Evolutionary conservation across 2,888 invertebrate genomes (phyloP).

Genomic region (Tinea semifulvella): DNA sequence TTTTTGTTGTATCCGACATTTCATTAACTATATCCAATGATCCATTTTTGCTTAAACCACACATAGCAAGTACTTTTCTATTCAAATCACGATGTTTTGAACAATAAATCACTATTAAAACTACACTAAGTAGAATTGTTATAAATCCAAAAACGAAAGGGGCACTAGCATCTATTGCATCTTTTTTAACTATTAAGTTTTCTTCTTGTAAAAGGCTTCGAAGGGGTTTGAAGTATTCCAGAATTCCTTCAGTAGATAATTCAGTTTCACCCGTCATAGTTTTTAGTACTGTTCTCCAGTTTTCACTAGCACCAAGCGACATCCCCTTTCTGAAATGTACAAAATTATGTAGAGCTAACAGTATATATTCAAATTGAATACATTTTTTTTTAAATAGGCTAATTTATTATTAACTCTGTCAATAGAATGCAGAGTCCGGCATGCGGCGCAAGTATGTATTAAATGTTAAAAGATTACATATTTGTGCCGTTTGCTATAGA

Average conservation of each 20-base stretch:
- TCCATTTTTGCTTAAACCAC: conserved; percentile 52
- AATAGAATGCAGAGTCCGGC: too few relatives aligned
- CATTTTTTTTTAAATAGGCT: too few relatives aligned
- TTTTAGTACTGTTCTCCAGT: conserved; percentile 49
- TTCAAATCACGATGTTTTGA: conserved; percentile 42
- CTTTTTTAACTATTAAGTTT: conserved; percentile 31
- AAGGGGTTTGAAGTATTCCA: conserved; percentile 45
- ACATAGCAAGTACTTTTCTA: conserved; percentile 38
- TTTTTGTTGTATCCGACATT: conserved; percentile 34
- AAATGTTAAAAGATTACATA: too few relatives aligned
- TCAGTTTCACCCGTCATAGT: conserved; percentile 51
- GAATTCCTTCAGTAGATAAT: conserved; percentile 45
- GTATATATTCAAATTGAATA: too few relatives aligned
- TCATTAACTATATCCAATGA: conserved; percentile 54
- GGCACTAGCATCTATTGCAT: conserved; percentile 46
- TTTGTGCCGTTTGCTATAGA: too few relatives aligned
- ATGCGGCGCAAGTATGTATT: too few relatives aligned
- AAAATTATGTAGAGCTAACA: too few relatives aligned
- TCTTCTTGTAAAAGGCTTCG: conserved; percentile 37
- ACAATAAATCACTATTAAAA: conserved; percentile 48
- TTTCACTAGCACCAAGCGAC: conserved; percentile 52
- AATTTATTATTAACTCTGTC: too few relatives aligned
- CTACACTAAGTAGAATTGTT: conserved; percentile 37
- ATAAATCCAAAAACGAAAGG: conserved; percentile 49
- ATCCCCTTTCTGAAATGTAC: conserved; percentile 52